Conservation (phyloP, 2,797 vertebrate species). For the Astyanax mexicanus region DNA sequence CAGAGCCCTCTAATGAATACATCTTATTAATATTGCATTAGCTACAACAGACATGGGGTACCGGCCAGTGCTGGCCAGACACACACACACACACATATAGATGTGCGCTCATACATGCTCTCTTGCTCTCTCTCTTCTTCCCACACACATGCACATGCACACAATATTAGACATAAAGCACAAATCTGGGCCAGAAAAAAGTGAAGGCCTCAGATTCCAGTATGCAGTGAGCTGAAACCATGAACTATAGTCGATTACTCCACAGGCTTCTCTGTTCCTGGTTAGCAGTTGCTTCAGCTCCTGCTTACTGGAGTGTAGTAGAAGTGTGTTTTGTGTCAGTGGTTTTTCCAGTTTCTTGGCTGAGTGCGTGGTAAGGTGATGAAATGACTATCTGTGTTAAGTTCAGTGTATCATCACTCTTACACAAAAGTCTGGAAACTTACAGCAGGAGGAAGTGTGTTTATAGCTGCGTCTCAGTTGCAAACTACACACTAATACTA, state of each 20-base stretch:
- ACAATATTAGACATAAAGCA: background rate
- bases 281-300: too few relatives aligned
- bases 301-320: background rate
- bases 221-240: background rate
- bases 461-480: too few relatives aligned
- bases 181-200: background rate
- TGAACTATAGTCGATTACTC: too few relatives aligned
- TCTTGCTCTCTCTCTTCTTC: background rate
- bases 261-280: background rate
- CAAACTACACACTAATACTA: too few relatives aligned
- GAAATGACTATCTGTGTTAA: background rate
- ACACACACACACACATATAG: background rate
- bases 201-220: too few relatives aligned
- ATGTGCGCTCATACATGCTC: background rate
- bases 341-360: too few relatives aligned
- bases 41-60: conserved; percentile 33
- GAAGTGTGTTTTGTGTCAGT: background rate
- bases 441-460: too few relatives aligned
- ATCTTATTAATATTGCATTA: conserved; percentile 51
- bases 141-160: background rate
- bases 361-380: background rate
- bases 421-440: too few relatives aligned
- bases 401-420: too few relatives aligned
- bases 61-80: background rate
- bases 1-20: conserved; percentile 38